phyloP scores from a whole-genome alignment of 2,113 vertebrate genomes.

The Zingel zingel region DNA sequence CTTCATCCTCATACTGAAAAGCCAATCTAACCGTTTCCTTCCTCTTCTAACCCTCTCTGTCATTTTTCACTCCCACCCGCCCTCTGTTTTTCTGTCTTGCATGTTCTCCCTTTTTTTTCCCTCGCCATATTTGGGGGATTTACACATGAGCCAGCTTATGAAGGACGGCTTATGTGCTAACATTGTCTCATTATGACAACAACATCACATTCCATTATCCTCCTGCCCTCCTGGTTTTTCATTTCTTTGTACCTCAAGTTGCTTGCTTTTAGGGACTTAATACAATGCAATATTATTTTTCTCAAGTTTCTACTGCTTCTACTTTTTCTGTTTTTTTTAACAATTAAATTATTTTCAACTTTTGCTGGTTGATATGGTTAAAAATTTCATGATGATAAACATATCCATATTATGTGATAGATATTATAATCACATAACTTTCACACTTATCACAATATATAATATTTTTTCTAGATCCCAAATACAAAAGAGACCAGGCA shows the following conservation, averaged over 20 bases:
- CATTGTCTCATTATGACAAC: constrained; percentile 64
- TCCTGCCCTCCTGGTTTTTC: constrained; percentile 16
- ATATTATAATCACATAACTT: too few relatives aligned
- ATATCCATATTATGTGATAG: too few relatives aligned
- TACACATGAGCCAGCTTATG: constrained; percentile 58
- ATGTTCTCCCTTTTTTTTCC: constrained; percentile 22
- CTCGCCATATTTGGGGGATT: constrained; percentile 55
- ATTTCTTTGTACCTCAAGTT: constrained; percentile 28
- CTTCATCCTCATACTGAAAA: constrained; percentile 48
- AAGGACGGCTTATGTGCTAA: constrained; percentile 58
- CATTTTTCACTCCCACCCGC: constrained; percentile 38
- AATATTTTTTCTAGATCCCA: too few relatives aligned
- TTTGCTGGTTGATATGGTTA: neutral
- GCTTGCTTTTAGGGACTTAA: constrained; percentile 9
- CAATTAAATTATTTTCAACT: neutral
- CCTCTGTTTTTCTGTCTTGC: constrained; percentile 31
- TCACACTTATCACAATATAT: too few relatives aligned
- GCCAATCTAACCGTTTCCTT: constrained; percentile 47
- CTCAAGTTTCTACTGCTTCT: neutral
- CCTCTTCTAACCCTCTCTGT: constrained; percentile 17
- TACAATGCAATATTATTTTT: neutral
- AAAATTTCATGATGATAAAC: neutral
- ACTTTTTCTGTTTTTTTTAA: neutral
- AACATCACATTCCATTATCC: constrained; percentile 48
- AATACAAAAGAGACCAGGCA: too few relatives aligned